phyloP scores from a whole-genome alignment of 92 coral and sea anemone species.

The Plumapathes pennacea region DNA sequence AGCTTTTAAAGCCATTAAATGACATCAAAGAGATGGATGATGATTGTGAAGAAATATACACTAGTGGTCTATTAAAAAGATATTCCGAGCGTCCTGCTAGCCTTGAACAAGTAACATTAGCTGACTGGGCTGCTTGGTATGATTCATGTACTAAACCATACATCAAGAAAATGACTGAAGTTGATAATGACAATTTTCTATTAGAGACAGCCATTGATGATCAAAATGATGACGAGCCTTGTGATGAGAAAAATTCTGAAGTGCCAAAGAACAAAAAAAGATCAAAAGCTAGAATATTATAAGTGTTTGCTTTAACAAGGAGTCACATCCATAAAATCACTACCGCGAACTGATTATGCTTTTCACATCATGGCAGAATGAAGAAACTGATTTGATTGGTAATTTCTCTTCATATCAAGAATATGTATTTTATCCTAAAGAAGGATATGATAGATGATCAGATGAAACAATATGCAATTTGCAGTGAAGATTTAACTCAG shows the following conservation, averaged over 20 bases:
- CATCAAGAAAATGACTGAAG: constrained; percentile 11
- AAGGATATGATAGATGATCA: too few species aligned
- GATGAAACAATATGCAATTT: constrained; percentile 13
- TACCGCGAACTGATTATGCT: constrained; percentile 17
- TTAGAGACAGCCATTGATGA: constrained; percentile 19
- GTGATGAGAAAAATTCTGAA: neutral
- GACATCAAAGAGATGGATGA: constrained; percentile 7
- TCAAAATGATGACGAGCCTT: constrained; percentile 20
- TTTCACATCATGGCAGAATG: constrained; percentile 26
- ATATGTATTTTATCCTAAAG: too few species aligned
- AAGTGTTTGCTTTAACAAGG: constrained; percentile 29
- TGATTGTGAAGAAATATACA: constrained; percentile 19
- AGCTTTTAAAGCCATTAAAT: constrained; percentile 1
- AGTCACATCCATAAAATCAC: constrained; percentile 21
- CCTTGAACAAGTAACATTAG: constrained; percentile 25
- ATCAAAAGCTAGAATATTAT: constrained; percentile 11
- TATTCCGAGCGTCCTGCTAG: constrained; percentile 19
- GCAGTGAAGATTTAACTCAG: constrained; percentile 16
- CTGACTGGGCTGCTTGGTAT: constrained; percentile 49
- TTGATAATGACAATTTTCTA: constrained; percentile 20
- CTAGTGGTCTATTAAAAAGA: constrained; percentile 31
- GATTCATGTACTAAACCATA: constrained; percentile 24
- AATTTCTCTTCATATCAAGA: constrained; percentile 14
- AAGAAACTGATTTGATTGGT: constrained; percentile 15
- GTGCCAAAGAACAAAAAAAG: constrained; percentile 10